Base-by-base conservation (phyloP, 2,888 invertebrate species). In the Hydropsyche betteni region DNA sequence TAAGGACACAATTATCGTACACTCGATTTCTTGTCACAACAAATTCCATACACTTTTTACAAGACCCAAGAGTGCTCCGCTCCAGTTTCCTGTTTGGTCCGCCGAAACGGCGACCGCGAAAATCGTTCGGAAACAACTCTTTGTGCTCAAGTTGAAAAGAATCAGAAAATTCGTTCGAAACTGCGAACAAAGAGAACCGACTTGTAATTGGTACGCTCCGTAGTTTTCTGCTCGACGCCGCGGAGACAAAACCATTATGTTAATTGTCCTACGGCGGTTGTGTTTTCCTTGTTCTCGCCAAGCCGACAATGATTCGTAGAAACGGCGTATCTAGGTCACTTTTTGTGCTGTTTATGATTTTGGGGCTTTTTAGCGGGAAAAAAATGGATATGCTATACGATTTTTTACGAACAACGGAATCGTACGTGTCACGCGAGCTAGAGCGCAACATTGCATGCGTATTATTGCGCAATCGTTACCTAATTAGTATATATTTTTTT, bases 401-500 rank as follows among this genome's bases (percentile, higher is more conserved):
- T 44, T 44, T 44, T 55, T 14, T 55, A 1, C n/a, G 16, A 55
- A 55, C 55, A 55, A 55, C n/a, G 55, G 16, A 55, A 55, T 16
- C 55, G 55, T 55, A 55, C 55, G 55, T 55, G 55, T 55, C 55
- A 55, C 55, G 55, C 55, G 16, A 55, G 24, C 24, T 24, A 24
- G 24, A 24, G 55, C 44, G 44, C 44, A 44, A 44, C 44, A 44
- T 44, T 44, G 55, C 55, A 14, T n/a, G 44, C 5, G 55, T 55
- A 6, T n/a, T n/a, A 55, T 55, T 55, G 55, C 55, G 55, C 55
- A 55, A 55, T 55, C 55, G 55, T 55, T 14, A 55, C 55, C 16
- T 55, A 55, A 55, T 55, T 55, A 55, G 55, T 55, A 55, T 16
- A 55, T 5, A 3, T 55, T 55, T 16, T 55, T 44, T 44, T 44